phyloP scores from a whole-genome alignment of 2,888 invertebrate species.

The Parthenolecanium corni region DNA sequence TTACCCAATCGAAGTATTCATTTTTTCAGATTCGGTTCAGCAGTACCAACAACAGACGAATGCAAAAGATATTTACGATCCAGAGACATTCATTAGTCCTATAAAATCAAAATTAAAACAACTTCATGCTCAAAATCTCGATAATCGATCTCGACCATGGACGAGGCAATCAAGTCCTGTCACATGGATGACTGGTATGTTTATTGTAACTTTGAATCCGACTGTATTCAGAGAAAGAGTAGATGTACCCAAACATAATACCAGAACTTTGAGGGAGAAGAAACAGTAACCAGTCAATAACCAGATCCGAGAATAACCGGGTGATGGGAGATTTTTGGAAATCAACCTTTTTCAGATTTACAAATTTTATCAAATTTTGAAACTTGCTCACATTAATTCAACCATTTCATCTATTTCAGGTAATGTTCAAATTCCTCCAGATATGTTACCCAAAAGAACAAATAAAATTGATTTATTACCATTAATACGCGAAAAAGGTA shows the following conservation, averaged over 20 bases:
- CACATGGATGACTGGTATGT: constrained; percentile 26
- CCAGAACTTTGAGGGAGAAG: background rate
- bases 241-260: background rate
- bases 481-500: constrained; percentile 26
- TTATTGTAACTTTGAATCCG: background rate
- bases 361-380: background rate
- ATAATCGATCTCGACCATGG: constrained; percentile 24
- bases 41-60: constrained; percentile 16
- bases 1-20: background rate
- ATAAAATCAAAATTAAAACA: constrained; percentile 16
- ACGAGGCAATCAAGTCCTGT: constrained; percentile 24
- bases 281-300: background rate
- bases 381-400: background rate
- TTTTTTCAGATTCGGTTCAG: constrained; percentile 15
- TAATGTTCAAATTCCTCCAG: constrained; percentile 35
- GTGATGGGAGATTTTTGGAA: too few species aligned
- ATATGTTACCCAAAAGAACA: constrained; percentile 38
- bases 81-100: background rate
- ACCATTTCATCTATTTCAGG: constrained; percentile 22
- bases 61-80: background rate
- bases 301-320: background rate
- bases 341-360: background rate
- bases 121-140: constrained; percentile 19
- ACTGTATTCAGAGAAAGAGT: background rate
- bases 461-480: constrained; percentile 38